Base-by-base conservation (phyloP, 2,797 vertebrate genomes). In the Acridotheres tristis region DNA sequence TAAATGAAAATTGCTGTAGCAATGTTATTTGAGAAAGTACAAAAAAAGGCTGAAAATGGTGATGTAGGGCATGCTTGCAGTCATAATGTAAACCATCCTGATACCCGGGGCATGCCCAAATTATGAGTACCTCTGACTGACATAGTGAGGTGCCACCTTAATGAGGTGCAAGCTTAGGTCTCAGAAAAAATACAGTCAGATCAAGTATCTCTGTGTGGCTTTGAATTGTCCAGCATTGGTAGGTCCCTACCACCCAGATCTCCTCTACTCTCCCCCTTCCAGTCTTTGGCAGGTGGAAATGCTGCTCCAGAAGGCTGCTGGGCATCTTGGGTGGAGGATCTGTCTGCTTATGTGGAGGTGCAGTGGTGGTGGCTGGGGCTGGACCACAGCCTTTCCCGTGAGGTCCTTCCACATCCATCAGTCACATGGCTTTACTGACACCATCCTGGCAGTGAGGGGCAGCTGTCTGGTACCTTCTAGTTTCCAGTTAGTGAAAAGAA, bases 391-490 rank as follows among this genome's bases (percentile, higher is more conserved):
- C n/a, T 11, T 66, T 77, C 29, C 14, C 19, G 1, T 5, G 4
- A 16, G 3, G 18, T 81, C 36, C 20, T 88, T 66, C 48, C 53
- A 23, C 7, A 7, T 43, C 1, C 1, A 1, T 30, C 23, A 8
- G 17, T 66, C 36, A 25, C 5, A 5, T 18, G 0, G 0, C 26
- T 83, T 79, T 50, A 63, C 3, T 69, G 19, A n/a, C 0, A 0
- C 16, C 17, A 26, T 73, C 16, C 27, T 84, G 71, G 3, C 19
- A 13, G 15, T 20, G n/a, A 72, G 16, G 13, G 21, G 6, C 30
- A 86, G 53, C 27, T 67, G 11, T 27, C 27, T 62, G 45, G 26
- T 58, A n/a, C 26, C 18, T 55, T 18, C 26, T 29, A 8, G 2
- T 55, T 88, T 38, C 45, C 21, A 59, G 29, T n/a, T 40, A n/a